Percentiles rank a stretch among this genome's conserved stretches.
Conservation (phyloP, 2,888 invertebrate genomes). For the Pecten maximus region DNA sequence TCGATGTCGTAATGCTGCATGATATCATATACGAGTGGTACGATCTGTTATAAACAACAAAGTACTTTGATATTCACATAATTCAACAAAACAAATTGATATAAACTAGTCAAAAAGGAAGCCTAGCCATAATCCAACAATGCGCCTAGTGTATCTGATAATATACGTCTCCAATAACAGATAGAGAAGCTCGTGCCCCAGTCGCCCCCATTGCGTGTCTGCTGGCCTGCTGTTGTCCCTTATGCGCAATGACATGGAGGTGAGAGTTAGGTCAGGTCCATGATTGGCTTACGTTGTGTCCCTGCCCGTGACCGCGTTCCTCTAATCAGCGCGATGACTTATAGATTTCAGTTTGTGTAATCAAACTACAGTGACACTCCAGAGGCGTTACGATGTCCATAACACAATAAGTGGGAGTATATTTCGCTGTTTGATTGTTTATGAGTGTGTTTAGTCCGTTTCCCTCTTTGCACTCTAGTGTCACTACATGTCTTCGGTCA, state of each 20-base stretch:
- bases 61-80: constrained; percentile 11
- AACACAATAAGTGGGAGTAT: neutral
- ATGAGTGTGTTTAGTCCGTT: neutral
- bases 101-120: neutral
- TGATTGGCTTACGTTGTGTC: constrained; percentile 3
- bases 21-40: constrained; percentile 10
- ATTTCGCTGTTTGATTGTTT: neutral
- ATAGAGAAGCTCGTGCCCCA: neutral
- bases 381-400: neutral
- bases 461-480: neutral
- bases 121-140: neutral
- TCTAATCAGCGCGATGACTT: neutral
- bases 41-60: neutral
- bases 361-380: neutral
- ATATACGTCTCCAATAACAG: neutral
- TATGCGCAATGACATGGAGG: neutral
- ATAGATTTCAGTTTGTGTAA: neutral
- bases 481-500: neutral
- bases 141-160: neutral
- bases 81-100: neutral
- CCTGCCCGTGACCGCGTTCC: neutral
- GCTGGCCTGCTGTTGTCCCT: neutral
- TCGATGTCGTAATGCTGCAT: neutral
- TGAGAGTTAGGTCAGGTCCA: constrained; percentile 6
- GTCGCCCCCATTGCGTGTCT: neutral